Evolutionary conservation across 2,888 invertebrate species (phyloP), one percentile per base, ranked within the genome.

Genomic region (Eristalis tenax): DNA sequence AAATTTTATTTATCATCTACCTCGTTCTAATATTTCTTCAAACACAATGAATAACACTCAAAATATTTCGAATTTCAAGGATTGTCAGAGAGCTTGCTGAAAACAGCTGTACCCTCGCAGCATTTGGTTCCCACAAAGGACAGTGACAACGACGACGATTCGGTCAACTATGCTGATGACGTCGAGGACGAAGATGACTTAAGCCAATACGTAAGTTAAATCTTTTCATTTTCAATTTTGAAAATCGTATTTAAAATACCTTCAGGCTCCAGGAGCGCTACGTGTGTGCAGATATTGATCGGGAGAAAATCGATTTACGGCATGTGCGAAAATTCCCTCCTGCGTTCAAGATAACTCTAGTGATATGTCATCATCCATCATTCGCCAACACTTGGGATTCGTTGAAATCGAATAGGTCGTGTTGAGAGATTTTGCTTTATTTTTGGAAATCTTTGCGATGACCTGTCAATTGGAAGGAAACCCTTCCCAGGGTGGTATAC

Each of bases 91-190:
- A 87, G 79, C 40, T 75, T 87, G 8, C 15, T 64, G 15, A 79
- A 61, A 73, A 80, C 79, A 2, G 76, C 87, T 0, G 73, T 87
- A 57, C 87, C 87, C 10, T 87, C 87, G 32, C 87, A 59, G 64
- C n/a, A 83, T 1, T 18, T 87, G 6, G 57, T 80, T 3, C 76
- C 79, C 4, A 26, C 43, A 4, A 13, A 10, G 35, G 73, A 83
- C 1, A 56, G 68, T 18, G 74, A 73, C 0, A 23, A 26, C 35
- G 73, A 66, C n/a, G 40, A 56, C 18, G 83, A 78, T 26, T 40
- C 70, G 15, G 28, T 56, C 22, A 57, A 43, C 56, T 28, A 15
- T 22, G 18, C 1, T 5, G 57, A 43, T 4, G 40, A 50, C 23
- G 38, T 11, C 3, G 63, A 75, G 3, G 22, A 10, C 32, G 75